Evolutionary conservation across 2,113 vertebrate species (phyloP), one percentile per base, ranked within the genome.

Genomic region (Archocentrus centrarchus): DNA sequence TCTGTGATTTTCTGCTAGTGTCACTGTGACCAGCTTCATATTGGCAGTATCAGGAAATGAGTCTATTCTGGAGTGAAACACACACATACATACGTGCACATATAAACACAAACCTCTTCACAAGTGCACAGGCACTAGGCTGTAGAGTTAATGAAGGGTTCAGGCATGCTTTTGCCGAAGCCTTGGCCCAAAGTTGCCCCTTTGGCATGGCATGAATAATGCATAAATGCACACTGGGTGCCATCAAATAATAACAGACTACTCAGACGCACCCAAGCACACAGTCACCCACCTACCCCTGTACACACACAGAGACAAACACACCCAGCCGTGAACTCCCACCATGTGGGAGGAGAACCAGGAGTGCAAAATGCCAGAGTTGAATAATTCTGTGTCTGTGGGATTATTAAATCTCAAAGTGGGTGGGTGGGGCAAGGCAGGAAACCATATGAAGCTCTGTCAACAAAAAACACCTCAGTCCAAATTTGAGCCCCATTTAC

Each of bases 211-310:
- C 87, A 93, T 96, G 90, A 94, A 95, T 95, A 93, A 95, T 93
- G 88, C 79, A 95, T 91, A 53, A 83, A 27, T 73, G 44, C 75
- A 7, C 89, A 64, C 59, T 80, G 87, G 89, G 90, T 92, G 86
- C 91, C 91, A 94, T 94, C 93, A 94, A 94, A 95, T 95, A 93
- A 95, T 95, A 95, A 92, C 91, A 93, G 89, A 93, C 82, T 81
- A 83, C 76, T 89, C 83, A 90, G 88, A 90, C 53, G 50, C 47
- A 66, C 79, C 81, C 82, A 75, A 79, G 83, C 66, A 89, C 85
- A 87, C 63, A 90, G 62, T 77, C 80, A 64, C 63, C 75, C 78
- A 75, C 66, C 37, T 66, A 78, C 44, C 35, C 68, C 11, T 22
- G 35, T 55, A 53, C n/a, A 37, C 80, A 80, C 62, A 61, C 75